A percentile compares a stretch with the other conserved stretches of the same genome.
Evolutionary conservation across 2,797 vertebrate genomes (phyloP).

Genomic region (Parambassis ranga): DNA sequence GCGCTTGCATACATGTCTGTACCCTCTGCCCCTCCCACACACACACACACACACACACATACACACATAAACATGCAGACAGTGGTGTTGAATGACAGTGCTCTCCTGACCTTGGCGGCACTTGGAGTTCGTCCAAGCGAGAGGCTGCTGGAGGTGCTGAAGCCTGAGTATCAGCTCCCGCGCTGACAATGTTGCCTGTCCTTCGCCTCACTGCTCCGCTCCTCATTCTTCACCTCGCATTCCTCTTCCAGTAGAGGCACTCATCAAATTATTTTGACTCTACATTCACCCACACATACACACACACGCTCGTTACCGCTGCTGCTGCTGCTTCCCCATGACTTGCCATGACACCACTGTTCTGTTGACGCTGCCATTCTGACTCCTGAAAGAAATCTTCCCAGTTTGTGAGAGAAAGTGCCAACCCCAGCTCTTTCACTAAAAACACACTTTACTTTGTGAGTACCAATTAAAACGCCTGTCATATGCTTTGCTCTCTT

Average conservation of each 20-base stretch:
- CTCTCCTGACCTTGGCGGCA: slow-evolving; percentile 63
- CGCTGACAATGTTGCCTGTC: slow-evolving; percentile 42
- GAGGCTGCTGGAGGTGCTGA: slow-evolving; percentile 60
- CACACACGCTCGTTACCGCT: slow-evolving; percentile 16
- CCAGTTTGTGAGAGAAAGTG: slow-evolving; percentile 24
- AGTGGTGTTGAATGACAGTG: slow-evolving; percentile 50
- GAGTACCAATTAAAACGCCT: slow-evolving; percentile 48
- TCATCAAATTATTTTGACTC: slow-evolving; percentile 41
- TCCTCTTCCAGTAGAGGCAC: slow-evolving; percentile 24
- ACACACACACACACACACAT: background rate
- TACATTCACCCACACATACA: slow-evolving; percentile 12
- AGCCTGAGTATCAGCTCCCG: slow-evolving; percentile 34
- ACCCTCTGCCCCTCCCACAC: slow-evolving; percentile 9
- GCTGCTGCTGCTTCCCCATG: background rate
- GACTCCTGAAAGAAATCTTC: slow-evolving; percentile 17
- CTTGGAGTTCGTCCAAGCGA: slow-evolving; percentile 56
- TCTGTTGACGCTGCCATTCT: slow-evolving; percentile 28
- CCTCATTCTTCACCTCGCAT: slow-evolving; percentile 49
- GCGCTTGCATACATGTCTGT: slow-evolving; percentile 26
- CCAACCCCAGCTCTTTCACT: slow-evolving; percentile 16
- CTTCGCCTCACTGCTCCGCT: slow-evolving; percentile 37
- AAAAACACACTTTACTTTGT: slow-evolving; percentile 18
- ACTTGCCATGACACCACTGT: slow-evolving; percentile 19
- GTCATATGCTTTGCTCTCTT: slow-evolving; percentile 8
- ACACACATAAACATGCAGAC: slow-evolving; percentile 3